A percentile compares a stretch with the other conserved stretches of the same genome.
Evolutionary conservation across 2,888 invertebrate genomes (phyloP).

Genomic region (Nebria salina): DNA sequence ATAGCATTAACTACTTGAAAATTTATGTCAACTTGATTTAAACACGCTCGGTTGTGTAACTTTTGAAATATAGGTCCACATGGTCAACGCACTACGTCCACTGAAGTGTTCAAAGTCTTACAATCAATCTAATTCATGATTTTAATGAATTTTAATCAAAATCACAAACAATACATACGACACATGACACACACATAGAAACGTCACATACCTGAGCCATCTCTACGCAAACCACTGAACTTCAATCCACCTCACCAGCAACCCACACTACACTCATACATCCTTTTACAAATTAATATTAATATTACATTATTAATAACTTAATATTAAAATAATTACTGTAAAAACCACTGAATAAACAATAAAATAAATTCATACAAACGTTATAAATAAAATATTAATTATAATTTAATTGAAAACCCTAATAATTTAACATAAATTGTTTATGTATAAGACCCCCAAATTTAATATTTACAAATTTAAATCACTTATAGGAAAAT

Average conservation of each 20-base stretch:
- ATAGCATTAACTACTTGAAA: not conserved
- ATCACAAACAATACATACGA: not conserved
- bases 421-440: too few species aligned
- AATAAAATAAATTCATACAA: not conserved
- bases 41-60: not conserved
- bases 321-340: not conserved
- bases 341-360: not conserved
- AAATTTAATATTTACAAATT: too few species aligned
- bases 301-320: not conserved
- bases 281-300: not conserved
- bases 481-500: too few species aligned
- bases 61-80: not conserved
- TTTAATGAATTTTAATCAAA: slow-evolving; percentile 1
- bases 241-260: not conserved
- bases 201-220: not conserved
- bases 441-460: too few species aligned
- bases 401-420: too few species aligned
- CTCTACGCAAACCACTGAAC: not conserved
- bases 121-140: not conserved
- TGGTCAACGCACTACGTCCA: not conserved
- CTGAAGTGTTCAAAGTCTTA: not conserved
- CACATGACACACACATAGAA: not conserved
- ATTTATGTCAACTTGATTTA: not conserved
- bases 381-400: not conserved
- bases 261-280: not conserved